Evolutionary conservation across 2,113 vertebrate species (phyloP), one percentile per base, ranked within the genome.

Genomic region (Stercorarius parasiticus): DNA sequence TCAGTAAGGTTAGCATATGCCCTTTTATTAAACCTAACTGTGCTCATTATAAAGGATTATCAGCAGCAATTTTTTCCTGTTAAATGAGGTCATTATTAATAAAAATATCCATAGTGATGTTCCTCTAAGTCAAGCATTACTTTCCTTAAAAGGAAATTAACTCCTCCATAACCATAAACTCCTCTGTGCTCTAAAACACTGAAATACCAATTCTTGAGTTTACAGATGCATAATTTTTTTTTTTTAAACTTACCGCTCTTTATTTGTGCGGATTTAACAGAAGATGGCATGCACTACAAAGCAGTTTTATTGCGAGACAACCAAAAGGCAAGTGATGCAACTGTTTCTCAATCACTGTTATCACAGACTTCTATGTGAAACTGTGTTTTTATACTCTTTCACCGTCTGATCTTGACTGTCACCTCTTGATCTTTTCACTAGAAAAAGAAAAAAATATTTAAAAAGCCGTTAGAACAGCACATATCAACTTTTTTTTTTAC

Each of bases 221-320:
- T 34, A 65, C 22, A 76, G 4, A 17, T 89, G 5, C 3, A 0
- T 12, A 32, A 36, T 2, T 18, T 20, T n/a, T 36, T 49, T 12
- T n/a, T 50, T 36, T 36, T 8, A 9, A 87, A 93, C 97, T 96
- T 95, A 98, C 97, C 95, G 3, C 42, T 95, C 61, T 42, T 49
- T 50, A 34, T 34, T 55, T 1, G 1, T 38, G 86, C 7, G 1
- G 88, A 65, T 26, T 49, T 47, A 50, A 25, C 2, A 27, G 59
- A 82, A 73, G 91, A 62, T 11, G 32, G 50, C 36, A 52, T 1
- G 0, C 26, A 42, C 26, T 6, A 76, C 32, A 64, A 40, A 77
- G 34, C 3, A 0, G 14, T 59, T 74, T 32, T 38, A 67, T 40
- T 53, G 15, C 62, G 55, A 86, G 21, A n/a, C 69, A 72, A 19